Percentiles rank a stretch among this genome's conserved stretches.
Evolutionary conservation across 1,140 invertebrate species (phyloP).

Genomic region (Drosophila tsacasi): DNA sequence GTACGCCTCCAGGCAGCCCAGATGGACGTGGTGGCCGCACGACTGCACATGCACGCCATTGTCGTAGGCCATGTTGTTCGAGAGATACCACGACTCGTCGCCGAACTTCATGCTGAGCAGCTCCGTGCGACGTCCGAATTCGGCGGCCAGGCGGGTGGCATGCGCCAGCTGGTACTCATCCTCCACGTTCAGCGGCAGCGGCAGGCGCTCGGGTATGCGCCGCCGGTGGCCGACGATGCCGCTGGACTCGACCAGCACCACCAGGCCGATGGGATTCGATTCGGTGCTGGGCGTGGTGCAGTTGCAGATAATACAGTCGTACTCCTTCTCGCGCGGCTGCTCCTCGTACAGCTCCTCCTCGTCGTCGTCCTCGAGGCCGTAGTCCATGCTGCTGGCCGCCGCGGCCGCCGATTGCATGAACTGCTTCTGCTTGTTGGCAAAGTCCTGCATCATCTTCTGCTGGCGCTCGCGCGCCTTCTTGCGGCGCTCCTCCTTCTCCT

Average conservation of each 20-base stretch:
- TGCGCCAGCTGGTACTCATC: constrained; percentile 69
- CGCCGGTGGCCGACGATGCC: constrained; percentile 85
- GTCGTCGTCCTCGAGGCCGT: constrained; percentile 85
- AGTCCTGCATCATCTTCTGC: constrained; percentile 96
- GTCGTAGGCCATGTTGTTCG: constrained; percentile 95
- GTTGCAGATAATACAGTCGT: constrained; percentile 98
- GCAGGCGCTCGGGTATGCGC: constrained; percentile 69
- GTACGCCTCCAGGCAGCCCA: constrained; percentile 96
- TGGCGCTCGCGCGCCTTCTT: constrained; percentile 94
- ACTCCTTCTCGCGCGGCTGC: constrained; percentile 89
- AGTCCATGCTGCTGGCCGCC: constrained; percentile 89
- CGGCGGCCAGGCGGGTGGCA: constrained; percentile 67
- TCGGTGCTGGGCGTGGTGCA: constrained; percentile 94
- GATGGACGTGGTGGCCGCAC: constrained; percentile 97
- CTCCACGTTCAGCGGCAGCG: constrained; percentile 67
- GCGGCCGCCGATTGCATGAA: constrained; percentile 94
- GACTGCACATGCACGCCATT: constrained; percentile 97
- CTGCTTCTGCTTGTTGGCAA: constrained; percentile 95
- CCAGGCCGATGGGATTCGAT: constrained; percentile 95
- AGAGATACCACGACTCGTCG: constrained; percentile 91
- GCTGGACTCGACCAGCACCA: constrained; percentile 90
- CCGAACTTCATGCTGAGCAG: constrained; percentile 78
- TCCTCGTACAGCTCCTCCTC: constrained; percentile 89
- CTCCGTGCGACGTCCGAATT: constrained; percentile 75
- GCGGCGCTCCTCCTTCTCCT: constrained; percentile 92